Base-by-base conservation (phyloP, 2,113 vertebrate genomes). In the Rana temporaria region DNA sequence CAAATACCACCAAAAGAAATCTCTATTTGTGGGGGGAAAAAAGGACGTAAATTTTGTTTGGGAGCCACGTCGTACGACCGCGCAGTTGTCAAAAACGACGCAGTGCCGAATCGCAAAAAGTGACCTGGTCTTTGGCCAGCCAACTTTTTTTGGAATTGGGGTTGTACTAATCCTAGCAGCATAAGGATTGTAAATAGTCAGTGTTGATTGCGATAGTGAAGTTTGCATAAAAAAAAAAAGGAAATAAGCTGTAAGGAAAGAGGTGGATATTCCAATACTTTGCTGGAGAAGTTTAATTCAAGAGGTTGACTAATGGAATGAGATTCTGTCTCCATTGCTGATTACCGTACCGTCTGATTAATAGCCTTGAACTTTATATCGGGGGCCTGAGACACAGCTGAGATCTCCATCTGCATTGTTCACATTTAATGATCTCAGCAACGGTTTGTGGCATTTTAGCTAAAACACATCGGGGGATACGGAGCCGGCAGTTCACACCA, bases 321-420 rank as follows among this genome's bases (percentile, higher is more conserved):
- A 38, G 72, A 42, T 60, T 60, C 18, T 59, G 32, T 62, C 72
- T 75, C 20, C 56, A 75, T 75, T 75, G 60, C 72, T 62, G 26
- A 62, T 75, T n/a, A 75, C 72, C 62, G 18, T 19, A 75, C 24
- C 20, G 12, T 75, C 55, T 74, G 72, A 75, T 75, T 75, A 75
- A 75, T 75, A 34, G 72, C 56, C 56, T 38, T 75, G 72, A 75
- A 62, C 72, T 75, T 75, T 75, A 75, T 4, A n/a, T 16, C 72
- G 32, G 7, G 19, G 72, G 19, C 57, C 72, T 38, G 30, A 42
- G 16, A 60, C n/a, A 59, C 59, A 62, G 56, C 56, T 63, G 60
- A 63, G 26, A 63, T 20, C 20, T 63, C 57, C 26, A 60, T 74
- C 59, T 74, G 32, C 55, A 30, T 18, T 16, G 16, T 56, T 74